Conservation (phyloP, 2,888 invertebrate genomes). For the Stenichneumon culpator region DNA sequence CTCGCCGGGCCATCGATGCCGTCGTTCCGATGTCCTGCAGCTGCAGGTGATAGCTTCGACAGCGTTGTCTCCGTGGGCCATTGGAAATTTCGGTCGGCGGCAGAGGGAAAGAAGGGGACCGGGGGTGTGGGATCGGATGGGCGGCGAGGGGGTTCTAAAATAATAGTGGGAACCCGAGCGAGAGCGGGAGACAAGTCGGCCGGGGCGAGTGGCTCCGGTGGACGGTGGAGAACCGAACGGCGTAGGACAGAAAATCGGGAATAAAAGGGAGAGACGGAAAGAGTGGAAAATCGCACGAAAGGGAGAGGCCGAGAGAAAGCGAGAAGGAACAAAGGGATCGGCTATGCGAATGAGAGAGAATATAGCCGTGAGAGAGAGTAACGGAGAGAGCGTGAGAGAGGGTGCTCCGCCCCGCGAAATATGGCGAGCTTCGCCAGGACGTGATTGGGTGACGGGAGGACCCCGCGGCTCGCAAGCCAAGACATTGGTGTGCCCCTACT, state of each 20-base stretch:
- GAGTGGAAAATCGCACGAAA: constrained; percentile 17
- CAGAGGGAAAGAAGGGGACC: constrained; percentile 41
- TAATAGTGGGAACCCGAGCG: constrained; percentile 79
- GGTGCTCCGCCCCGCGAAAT: constrained; percentile 84
- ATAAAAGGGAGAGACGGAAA: constrained; percentile 38
- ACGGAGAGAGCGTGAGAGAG: constrained; percentile 72
- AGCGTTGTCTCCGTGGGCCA: neutral
- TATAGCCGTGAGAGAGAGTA: constrained; percentile 27
- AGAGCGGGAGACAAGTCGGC: constrained; percentile 63
- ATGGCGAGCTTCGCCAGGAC: constrained; percentile 84
- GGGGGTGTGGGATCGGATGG: constrained; percentile 73
- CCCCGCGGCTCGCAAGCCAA: constrained; percentile 83
- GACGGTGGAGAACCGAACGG: constrained; percentile 41
- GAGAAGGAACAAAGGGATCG: constrained; percentile 52
- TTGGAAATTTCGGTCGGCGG: constrained; percentile 32
- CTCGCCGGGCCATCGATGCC: constrained; percentile 7
- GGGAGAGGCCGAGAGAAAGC: constrained; percentile 39
- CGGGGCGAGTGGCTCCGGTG: neutral
- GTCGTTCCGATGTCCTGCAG: constrained; percentile 3
- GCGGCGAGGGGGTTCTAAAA: constrained; percentile 72
- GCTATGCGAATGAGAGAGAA: constrained; percentile 51
- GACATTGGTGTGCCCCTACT: constrained; percentile 84
- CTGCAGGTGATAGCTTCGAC: constrained; percentile 27
- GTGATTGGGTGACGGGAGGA: constrained; percentile 85
- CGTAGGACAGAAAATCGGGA: constrained; percentile 47